Base-by-base conservation (phyloP, 2,888 invertebrate genomes). In the Tinea trinotella region DNA sequence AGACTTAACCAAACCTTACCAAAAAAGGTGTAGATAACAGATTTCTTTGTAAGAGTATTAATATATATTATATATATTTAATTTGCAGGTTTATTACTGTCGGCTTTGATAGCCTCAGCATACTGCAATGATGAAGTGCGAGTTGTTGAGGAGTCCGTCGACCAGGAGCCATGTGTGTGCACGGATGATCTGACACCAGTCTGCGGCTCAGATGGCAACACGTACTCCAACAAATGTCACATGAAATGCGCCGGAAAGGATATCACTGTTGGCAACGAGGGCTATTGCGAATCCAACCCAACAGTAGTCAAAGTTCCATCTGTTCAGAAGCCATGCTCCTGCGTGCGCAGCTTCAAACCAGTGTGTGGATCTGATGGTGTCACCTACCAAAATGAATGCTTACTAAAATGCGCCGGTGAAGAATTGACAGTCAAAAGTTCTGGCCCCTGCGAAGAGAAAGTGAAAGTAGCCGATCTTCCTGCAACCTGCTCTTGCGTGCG, bases 341-440 rank as follows among this genome's bases (percentile, higher is more conserved):
- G 73, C 55, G 58, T 64, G 2, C 59, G 60, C 10, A 59, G 65
- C 9, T 55, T 60, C 36, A 60, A 59, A 19, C 64, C 64, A 0
- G 66, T 72, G 0, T 73, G 71, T 55, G 70, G 71, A 1, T 63
- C 65, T 20, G 64, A 72, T 22, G 67, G 67, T 0, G 56, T 52
- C 7, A 70, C 70, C 0, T 72, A 73, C 59, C 55, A 18, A 15
- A 73, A 57, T 54, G 12, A 49, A 48, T 35, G 52, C 55, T 1
- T 52, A 34, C 15, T 53, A 54, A 44, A 54, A 19, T 48, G 57
- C 55, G 5, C 46, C 20, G 12, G 54, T 36, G 22, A 17, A 46
- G 10, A 55, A 22, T 15, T 19, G 15, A 7, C 52, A 44, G 9
- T 40, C 52, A 2, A 40, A 53, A 6, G 52, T 50, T 1, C 18